Evolutionary conservation across 2,113 vertebrate species (phyloP), one percentile per base, ranked within the genome.

Genomic region (Xyrauchen texanus): DNA sequence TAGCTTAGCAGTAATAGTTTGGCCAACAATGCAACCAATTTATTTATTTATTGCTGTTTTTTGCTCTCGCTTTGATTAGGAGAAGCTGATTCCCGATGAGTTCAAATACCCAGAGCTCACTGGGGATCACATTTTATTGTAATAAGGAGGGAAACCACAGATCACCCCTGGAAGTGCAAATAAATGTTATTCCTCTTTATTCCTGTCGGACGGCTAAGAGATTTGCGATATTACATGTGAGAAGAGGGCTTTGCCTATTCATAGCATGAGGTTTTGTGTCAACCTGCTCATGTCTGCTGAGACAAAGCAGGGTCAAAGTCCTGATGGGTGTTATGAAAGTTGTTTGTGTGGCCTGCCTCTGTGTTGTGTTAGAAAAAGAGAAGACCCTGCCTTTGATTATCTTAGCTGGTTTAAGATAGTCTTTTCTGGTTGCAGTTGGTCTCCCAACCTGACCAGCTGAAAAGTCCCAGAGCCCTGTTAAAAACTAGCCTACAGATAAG

Each of bases 141-240:
- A 9, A 52, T 3, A 8, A 76, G 60, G 4, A 64, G 5, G 13
- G 49, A 34, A 34, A 34, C 21, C 21, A 34, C 21, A 34, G 21
- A 9, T 46, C 34, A 71, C 57, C 21, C 15, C 45, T 63, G 46
- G 61, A 44, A 53, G 47, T 53, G 34, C 21, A 64, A 53, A 76
- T 64, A 65, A 44, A 76, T 51, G 21, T 64, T 47, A 64, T 61
- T 74, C 57, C 12, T 4, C 9, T 74, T 74, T 74, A 61, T 62
- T 74, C 6, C 71, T 62, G 61, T 49, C 15, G 12, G 16, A 49
- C 55, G 46, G 9, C 21, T 34, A 3, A 34, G 3, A 55, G 57
- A 34, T 49, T 49, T 51, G 10, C 44, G 16, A 34, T 51, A 62
- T 74, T 49, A 62, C 57, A 34, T 51, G 4, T 34, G 34, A 74